phyloP scores from a whole-genome alignment of 2,113 vertebrate species.

The Pycnonotus jocosus region DNA sequence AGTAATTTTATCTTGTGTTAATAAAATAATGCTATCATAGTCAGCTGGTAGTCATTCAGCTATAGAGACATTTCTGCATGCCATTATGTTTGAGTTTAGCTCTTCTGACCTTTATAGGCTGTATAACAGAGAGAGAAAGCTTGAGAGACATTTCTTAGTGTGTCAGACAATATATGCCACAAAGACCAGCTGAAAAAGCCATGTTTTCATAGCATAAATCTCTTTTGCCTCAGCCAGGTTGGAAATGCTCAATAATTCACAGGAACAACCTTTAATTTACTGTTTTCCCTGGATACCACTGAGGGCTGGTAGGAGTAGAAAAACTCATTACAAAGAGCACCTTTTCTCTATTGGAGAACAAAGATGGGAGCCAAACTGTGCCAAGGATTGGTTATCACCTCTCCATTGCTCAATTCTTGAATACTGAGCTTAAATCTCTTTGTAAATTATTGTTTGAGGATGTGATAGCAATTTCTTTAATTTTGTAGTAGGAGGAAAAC shows the following conservation, averaged over 20 bases:
- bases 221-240: constrained; percentile 34
- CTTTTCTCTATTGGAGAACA: background rate
- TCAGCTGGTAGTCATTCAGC: constrained; percentile 4
- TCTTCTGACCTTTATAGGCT: constrained; percentile 61
- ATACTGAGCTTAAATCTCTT: background rate
- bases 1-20: constrained; percentile 34
- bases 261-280: constrained; percentile 60
- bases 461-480: background rate
- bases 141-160: constrained; percentile 45
- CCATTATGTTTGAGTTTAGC: constrained; percentile 53
- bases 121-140: constrained; percentile 18
- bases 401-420: background rate
- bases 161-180: constrained; percentile 7
- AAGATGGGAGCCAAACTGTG: background rate
- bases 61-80: constrained; percentile 21
- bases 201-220: constrained; percentile 60
- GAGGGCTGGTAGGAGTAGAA: constrained; percentile 20
- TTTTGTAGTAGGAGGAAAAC: background rate
- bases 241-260: constrained; percentile 64
- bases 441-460: background rate
- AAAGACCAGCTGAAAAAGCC: constrained; percentile 33
- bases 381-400: background rate
- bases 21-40: constrained; percentile 36
- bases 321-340: constrained; percentile 37
- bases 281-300: constrained; percentile 44